Evolutionary conservation across 2,113 vertebrate species (phyloP), one percentile per base, ranked within the genome.

Genomic region (Pelecanus crispus): DNA sequence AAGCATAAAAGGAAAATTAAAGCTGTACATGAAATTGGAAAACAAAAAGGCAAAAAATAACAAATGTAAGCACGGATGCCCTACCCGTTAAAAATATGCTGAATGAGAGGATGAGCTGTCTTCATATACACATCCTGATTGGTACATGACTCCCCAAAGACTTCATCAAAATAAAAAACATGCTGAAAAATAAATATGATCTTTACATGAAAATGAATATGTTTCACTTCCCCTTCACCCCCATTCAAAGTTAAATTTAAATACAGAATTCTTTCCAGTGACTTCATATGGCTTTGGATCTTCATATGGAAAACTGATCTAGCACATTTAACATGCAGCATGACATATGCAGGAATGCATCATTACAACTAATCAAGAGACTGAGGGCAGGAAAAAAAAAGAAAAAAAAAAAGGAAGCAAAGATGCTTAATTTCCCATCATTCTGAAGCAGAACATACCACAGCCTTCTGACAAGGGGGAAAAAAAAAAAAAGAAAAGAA

Each of bases 131-230:
- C 98, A 81, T 99, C 99, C 88, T 97, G 96, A 92, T 99, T 99
- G 94, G 98, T 98, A 95, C 98, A 98, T 13, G 97, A 95, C 90
- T 99, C 99, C 82, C 98, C 99, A 96, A 99, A 99, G 96, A 99
- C 99, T 97, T 99, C 98, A 97, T 99, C 99, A 97, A 99, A 99
- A 98, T 99, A 99, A 98, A 99, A 99, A 91, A 98, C 98, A 95
- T 99, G 99, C 99, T 99, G 98, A 88, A 98, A 98, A 97, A 97
- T 62, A 98, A 98, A 97, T 73, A 90, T 36, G 59, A 86, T 89
- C 72, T 94, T 98, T 95, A 96, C 25, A 86, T 66, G 89, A 97
- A 92, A 78, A 94, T 40, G 66, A 77, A 82, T 47, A 42, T 17
- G 4, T 79, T 79, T 96, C 25, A 58, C 58, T 88, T 97, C n/a